These are phyloP conservation scores for Caenorhabditis angaria DNA, from an alignment of 2,888 invertebrate genomes.

Conservation along the genomic window DNA sequence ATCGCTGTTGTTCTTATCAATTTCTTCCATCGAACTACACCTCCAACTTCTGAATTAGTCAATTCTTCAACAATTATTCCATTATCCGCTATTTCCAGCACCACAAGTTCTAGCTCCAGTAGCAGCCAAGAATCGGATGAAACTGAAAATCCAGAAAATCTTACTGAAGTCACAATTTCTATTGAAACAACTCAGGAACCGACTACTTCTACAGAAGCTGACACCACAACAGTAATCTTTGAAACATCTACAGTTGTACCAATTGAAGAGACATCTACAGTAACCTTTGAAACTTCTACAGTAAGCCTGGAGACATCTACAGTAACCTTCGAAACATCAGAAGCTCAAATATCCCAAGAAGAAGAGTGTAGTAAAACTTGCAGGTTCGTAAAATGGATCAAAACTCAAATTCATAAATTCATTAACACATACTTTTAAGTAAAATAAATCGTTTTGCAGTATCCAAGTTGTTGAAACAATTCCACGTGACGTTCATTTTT, in stretches of 20 bases:
- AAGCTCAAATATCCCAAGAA: background rate
- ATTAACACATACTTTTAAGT: slow-evolving; percentile 6
- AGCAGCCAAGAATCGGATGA: background rate
- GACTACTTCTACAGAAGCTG: slow-evolving; percentile 17
- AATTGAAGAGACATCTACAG: background rate
- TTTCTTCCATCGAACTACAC: slow-evolving; percentile 24
- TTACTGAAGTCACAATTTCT: no score
- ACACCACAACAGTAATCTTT: slow-evolving; percentile 2
- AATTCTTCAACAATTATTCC: no score
- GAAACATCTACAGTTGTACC: background rate
- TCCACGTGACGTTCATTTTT: slow-evolving; percentile 35
- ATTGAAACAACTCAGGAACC: background rate
- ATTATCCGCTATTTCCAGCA: no score
- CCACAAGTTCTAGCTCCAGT: background rate
- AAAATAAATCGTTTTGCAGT: slow-evolving; percentile 20
- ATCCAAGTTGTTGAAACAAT: slow-evolving; percentile 38
- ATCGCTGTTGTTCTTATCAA: slow-evolving; percentile 32
- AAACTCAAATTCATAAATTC: slow-evolving; percentile 27
- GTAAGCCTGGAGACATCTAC: background rate
- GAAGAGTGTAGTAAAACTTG: slow-evolving; percentile 35
- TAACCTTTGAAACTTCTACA: background rate
- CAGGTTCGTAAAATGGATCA: slow-evolving; percentile 47
- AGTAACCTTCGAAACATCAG: background rate
- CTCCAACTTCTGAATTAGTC: background rate
- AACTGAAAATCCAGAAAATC: no score